Evolutionary conservation across 2,113 vertebrate species (phyloP), one percentile per base, ranked within the genome.

Genomic region (Setophaga coronata): DNA sequence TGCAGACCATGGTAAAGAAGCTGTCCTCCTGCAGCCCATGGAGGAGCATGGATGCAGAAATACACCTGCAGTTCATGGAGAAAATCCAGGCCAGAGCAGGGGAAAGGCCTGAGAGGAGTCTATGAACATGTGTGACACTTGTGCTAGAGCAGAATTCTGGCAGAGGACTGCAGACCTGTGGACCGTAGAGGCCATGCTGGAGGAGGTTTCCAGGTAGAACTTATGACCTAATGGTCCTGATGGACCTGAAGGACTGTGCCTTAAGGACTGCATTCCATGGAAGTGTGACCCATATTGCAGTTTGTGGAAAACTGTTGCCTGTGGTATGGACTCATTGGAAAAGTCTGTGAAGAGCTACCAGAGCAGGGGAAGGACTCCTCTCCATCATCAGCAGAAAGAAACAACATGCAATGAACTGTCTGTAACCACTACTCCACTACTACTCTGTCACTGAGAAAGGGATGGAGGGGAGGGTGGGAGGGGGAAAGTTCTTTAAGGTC

Each of bases 101-200:
- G 2, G 15, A 43, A 38, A 38, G 10, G 10, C n/a, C 18, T n/a
- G 38, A 60, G 18, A 60, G 12, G 23, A 69, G 14, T 26, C 28
- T 12, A 9, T 36, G 45, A 60, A 15, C 10, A 4, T 2, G 4
- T 36, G 12, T 31, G 23, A 38, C 23, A 18, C 18, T 6, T 0
- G 0, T 43, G 7, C 45, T 69, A 54, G 26, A 60, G 26, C 14
- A 69, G 26, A 26, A 2, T 51, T 12, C 28, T 51, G 26, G 28
- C 45, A 60, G 38, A 38, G 36, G 36, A 38, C 36, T 38, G 36
- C 36, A 38, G 36, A 60, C 33, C 9, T 9, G 9, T 18, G 21
- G 9, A 53, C 9, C 26, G 14, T 2, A 7, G 21, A 60, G 9
- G 9, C 23, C 0, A 0, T 26, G 10, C 6, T 45, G 54, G 38